Conservation (phyloP, 2,888 invertebrate species). For the Elaeidobius kamerunicus region DNA sequence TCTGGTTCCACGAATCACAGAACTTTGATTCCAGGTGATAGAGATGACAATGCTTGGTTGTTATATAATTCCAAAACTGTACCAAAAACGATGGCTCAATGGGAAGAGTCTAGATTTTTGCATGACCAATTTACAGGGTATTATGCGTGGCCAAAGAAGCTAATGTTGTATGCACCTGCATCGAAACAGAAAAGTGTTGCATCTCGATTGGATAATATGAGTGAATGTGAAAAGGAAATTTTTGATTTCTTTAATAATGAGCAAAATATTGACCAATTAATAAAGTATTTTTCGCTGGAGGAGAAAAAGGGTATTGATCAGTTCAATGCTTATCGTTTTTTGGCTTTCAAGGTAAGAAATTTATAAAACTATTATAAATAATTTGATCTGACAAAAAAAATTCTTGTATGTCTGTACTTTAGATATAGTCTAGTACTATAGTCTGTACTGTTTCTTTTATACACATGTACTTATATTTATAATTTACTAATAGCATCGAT, state of each 20-base stretch:
- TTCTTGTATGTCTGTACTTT: too few relatives aligned
- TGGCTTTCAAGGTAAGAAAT: slow-evolving; percentile 66
- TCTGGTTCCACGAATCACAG: slow-evolving; percentile 31
- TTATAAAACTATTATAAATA: too few relatives aligned
- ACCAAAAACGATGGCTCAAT: slow-evolving; percentile 65
- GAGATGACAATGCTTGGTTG: slow-evolving; percentile 73
- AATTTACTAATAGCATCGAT: not conserved
- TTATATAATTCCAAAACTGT: slow-evolving; percentile 61
- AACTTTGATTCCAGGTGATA: slow-evolving; percentile 52
- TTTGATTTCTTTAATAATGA: slow-evolving; percentile 65
- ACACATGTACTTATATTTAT: too few relatives aligned
- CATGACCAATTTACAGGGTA: slow-evolving; percentile 62
- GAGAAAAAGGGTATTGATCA: slow-evolving; percentile 84
- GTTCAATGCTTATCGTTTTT: slow-evolving; percentile 66
- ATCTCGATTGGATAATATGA: slow-evolving; percentile 56
- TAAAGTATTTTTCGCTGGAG: slow-evolving; percentile 73
- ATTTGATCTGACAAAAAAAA: too few relatives aligned
- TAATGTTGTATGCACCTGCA: slow-evolving; percentile 65
- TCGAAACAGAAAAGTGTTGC: slow-evolving; percentile 57
- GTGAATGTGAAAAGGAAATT: slow-evolving; percentile 63
- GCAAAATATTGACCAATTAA: slow-evolving; percentile 65
- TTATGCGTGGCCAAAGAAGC: slow-evolving; percentile 54
- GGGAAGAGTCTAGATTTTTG: slow-evolving; percentile 64
- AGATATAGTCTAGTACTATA: too few relatives aligned
- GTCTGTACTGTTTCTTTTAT: not conserved